Evolutionary conservation across 2,113 vertebrate species (phyloP).

Genomic region (Pomatorhinus ruficollis): DNA sequence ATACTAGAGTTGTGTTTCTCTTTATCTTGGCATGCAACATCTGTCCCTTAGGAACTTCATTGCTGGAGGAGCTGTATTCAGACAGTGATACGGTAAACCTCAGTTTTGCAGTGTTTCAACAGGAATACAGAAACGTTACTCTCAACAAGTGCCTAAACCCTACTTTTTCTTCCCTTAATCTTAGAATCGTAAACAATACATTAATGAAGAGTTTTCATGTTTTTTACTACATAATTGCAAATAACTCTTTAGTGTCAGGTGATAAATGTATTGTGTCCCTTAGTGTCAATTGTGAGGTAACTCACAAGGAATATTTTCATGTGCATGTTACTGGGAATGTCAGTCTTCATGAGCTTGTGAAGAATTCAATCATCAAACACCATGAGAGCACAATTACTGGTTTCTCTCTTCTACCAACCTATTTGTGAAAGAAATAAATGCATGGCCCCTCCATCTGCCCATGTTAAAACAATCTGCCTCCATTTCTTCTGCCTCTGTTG

Average conservation of each 20-base stretch:
- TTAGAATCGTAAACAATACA: not conserved
- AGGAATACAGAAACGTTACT: rapidly evolving
- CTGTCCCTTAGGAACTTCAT: not conserved
- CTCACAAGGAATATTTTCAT: not conserved
- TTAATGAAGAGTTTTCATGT: not conserved
- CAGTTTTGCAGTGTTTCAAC: not conserved
- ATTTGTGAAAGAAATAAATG: not conserved
- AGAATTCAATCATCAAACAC: not conserved
- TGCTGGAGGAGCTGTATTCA: not conserved
- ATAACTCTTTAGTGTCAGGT: not conserved
- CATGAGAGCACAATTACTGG: not conserved
- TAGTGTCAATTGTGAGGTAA: not conserved
- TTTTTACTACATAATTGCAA: not conserved
- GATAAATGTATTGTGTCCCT: not conserved
- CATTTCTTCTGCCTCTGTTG: not conserved
- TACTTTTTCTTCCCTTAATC: not conserved
- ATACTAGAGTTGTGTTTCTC: not conserved
- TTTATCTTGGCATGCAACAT: not conserved
- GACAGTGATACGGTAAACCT: not conserved
- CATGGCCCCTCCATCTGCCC: not conserved
- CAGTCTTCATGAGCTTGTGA: not conserved
- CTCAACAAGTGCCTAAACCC: not conserved
- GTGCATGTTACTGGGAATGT: not conserved
- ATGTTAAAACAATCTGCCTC: not conserved
- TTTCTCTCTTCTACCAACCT: not conserved